Base-by-base conservation (phyloP, 1,140 invertebrate species). In the Aphaenogaster rudis region DNA sequence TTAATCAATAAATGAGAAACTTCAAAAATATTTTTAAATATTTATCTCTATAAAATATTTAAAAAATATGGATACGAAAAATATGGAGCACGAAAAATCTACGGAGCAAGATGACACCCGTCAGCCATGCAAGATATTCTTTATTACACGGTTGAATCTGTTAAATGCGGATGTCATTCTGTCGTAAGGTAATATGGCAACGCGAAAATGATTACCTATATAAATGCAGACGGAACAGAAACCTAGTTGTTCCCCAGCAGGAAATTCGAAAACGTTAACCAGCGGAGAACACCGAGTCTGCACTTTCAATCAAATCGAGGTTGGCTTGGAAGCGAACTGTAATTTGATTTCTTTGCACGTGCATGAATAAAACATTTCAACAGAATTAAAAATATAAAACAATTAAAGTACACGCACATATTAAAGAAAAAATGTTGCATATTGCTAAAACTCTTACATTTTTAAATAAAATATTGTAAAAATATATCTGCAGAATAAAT, bases 361-460 rank as follows among this genome's bases (percentile, higher is more conserved):
- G 17, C 50, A 81, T 81, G 79, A 81, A 81, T 81, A 81, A 86
- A 86, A 71, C 78, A 86, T 81, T 81, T 63, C 52, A 17, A 3
- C 0, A 21, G 21, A 66, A 33, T 39, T 72, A 86, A 86, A 66
- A 57, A 87, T 57, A 50, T 77, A 57, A 71, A 71, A 54, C 48
- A 57, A 81, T 71, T 57, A 54, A 36, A n/a, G 33, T 67, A 13
- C 4, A 52, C n/a, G 33, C 50, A 57, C 15, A 71, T 45, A 81
- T 13, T 69, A n/a, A 67, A 80, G 21, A 39, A 15, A 39, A 0
- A 71, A 71, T 42, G 39, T 36, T 42, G 17, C 17, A 61, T 39
- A 48, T 48, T 15, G 45, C 5, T 61, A 48, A 59, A 45, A 74
- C 11, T 61, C 0, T 48, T 71, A 28, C 13, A 5, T 39, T 42